Evolutionary conservation across 23 tunicate genomes (phyloP).

Genomic region (Ascidia mentula): DNA sequence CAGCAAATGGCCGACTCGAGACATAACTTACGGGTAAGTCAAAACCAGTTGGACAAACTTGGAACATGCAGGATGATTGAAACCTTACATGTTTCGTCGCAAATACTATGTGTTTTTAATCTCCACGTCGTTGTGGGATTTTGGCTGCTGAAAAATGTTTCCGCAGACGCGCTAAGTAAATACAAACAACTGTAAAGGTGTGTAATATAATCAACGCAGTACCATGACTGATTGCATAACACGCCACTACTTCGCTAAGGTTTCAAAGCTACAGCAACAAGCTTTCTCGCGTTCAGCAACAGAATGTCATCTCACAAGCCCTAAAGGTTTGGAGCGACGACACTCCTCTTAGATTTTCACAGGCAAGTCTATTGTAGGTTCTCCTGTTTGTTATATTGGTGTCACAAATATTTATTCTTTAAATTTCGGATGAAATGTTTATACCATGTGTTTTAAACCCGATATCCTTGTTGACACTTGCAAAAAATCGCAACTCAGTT

Average conservation of each 20-base stretch:
- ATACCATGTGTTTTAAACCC: too few relatives aligned
- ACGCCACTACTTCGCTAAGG: conserved; percentile 23
- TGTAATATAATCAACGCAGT: too few relatives aligned
- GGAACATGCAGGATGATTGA: too few relatives aligned
- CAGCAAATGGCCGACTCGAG: conserved; percentile 46
- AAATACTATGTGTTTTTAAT: too few relatives aligned
- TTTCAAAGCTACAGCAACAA: conserved; percentile 35
- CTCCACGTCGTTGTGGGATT: neutral
- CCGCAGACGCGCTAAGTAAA: neutral
- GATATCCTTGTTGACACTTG: too few relatives aligned
- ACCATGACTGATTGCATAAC: too few relatives aligned
- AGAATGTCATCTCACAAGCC: conserved; percentile 32
- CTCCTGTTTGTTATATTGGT: too few relatives aligned
- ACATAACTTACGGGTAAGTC: conserved; percentile 52
- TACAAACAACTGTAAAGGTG: neutral
- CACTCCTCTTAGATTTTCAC: conserved; percentile 36
- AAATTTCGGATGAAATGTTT: too few relatives aligned
- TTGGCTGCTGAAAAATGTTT: neutral
- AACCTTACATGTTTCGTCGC: too few relatives aligned
- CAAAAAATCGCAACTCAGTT: too few relatives aligned
- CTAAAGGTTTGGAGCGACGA: conserved; percentile 55
- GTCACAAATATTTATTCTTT: too few relatives aligned
- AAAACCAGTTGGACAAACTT: neutral
- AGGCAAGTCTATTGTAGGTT: conserved; percentile 20
- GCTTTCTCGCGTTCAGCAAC: conserved; percentile 29